Percentiles rank a stretch among this genome's conserved stretches.
Conservation (phyloP, 2,113 vertebrate genomes). For the Melanostigma gelatinosum region DNA sequence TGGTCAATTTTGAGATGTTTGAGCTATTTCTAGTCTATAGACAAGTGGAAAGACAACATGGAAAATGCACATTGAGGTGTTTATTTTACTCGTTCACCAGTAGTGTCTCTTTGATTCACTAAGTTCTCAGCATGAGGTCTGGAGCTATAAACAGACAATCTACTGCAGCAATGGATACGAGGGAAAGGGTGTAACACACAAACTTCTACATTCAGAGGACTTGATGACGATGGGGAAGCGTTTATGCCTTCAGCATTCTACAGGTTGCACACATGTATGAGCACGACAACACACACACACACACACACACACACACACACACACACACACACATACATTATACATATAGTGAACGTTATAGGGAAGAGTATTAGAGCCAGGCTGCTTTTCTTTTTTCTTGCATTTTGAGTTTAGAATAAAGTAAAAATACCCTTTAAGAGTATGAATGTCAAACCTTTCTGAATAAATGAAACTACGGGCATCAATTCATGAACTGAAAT, state of each 20-base stretch:
- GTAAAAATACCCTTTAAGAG: too few relatives aligned
- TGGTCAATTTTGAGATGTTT: background rate
- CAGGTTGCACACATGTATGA: constrained; percentile 2
- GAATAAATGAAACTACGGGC: background rate
- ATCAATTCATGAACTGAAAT: background rate
- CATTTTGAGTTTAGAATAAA: background rate
- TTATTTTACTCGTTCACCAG: background rate
- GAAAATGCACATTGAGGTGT: background rate
- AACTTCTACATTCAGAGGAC: background rate
- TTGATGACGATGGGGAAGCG: background rate
- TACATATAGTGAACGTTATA: background rate
- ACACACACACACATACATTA: background rate
- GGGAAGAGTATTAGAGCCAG: background rate
- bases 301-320: too few relatives aligned
- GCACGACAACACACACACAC: background rate
- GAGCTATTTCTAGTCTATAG: background rate
- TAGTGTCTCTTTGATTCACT: background rate
- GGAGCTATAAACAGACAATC: constrained; percentile 30
- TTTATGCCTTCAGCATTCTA: background rate
- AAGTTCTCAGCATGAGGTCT: background rate
- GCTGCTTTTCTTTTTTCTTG: background rate
- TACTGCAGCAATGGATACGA: background rate
- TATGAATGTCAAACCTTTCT: too few relatives aligned
- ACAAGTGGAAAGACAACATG: background rate
- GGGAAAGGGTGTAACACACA: background rate